Evolutionary conservation across 1,140 invertebrate species (phyloP).

Genomic region (Heliconius eleuchia): DNA sequence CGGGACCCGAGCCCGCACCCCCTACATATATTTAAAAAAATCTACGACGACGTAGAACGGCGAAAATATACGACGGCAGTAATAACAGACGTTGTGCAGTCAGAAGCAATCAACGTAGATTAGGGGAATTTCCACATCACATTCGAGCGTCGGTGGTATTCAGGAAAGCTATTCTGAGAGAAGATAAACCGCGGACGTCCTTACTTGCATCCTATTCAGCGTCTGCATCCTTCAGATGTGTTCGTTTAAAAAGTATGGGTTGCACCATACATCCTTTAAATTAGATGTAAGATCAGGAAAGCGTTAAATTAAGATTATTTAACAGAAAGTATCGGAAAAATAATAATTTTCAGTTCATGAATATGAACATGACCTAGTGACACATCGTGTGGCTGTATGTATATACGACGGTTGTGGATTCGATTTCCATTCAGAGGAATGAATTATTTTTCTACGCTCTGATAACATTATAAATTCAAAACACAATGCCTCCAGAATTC

Average conservation of each 20-base stretch:
- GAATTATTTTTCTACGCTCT: too few relatives aligned
- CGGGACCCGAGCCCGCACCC: too few relatives aligned
- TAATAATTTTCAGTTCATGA: too few relatives aligned
- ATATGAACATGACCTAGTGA: too few relatives aligned
- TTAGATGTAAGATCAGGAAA: background rate
- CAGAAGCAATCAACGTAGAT: background rate
- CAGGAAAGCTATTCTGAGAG: slow-evolving; percentile 5
- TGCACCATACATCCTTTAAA: background rate
- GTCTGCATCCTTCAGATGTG: background rate
- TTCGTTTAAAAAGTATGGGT: background rate
- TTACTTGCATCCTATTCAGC: slow-evolving; percentile 4
- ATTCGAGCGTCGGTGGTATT: background rate
- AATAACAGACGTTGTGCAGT: background rate
- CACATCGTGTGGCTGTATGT: too few relatives aligned
- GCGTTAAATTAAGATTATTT: background rate
- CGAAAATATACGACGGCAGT: background rate
- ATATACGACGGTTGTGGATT: too few relatives aligned
- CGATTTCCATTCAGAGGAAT: too few relatives aligned
- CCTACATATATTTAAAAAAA: background rate
- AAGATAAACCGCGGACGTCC: background rate
- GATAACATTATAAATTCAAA: too few relatives aligned
- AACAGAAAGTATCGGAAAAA: background rate
- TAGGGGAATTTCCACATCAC: slow-evolving; percentile 2
- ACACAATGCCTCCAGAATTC: too few relatives aligned
- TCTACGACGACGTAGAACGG: background rate